Base-by-base conservation (phyloP, 2,888 invertebrate genomes). In the Tenthredo notha region DNA sequence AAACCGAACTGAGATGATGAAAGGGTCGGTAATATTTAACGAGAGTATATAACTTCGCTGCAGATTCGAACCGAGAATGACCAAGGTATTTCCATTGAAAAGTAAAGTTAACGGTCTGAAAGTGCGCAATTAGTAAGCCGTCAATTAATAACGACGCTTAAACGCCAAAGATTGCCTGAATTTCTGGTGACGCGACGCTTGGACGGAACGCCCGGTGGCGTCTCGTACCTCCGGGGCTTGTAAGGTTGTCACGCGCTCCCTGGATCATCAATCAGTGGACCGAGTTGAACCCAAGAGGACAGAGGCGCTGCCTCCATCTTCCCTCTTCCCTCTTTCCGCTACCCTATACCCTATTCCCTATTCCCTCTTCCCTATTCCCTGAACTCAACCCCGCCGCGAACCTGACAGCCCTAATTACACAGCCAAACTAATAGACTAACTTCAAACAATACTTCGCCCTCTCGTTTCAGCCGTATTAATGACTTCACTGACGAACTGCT, bases 401-500 rank as follows among this genome's bases (percentile, higher is more conserved):
- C 86, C 86, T 85, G 87, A 87, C 86, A 87, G 85, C 84, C 86
- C 86, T 88, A 87, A 88, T 88, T 87, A 86, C 86, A 84, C 54
- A 77, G 65, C 82, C 84, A 54, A 83, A 87, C 87, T 87, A 87
- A 88, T 87, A 86, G 87, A 80, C 87, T 78, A 89, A 89, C 89
- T 89, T 87, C 87, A 87, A 88, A 88, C 88, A 89, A 89, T 89
- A 88, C 87, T 86, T 83, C 83, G 86, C 85, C 21, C 84, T 77
- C 43, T 21, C 77, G 58, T 61, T 33, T 77, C 78, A 40, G 74
- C 78, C 77, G 40, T 85, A 72, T 86, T 85, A 86, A 86, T 86
- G 86, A 83, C 84, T 85, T 86, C 25, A 25, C 85, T 72, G 86
- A 87, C 86, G 80, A 61, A 80, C 58, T 80, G 40, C 50, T 33